phyloP scores from a whole-genome alignment of 2,797 vertebrate genomes.

The Syngnathus acus region DNA sequence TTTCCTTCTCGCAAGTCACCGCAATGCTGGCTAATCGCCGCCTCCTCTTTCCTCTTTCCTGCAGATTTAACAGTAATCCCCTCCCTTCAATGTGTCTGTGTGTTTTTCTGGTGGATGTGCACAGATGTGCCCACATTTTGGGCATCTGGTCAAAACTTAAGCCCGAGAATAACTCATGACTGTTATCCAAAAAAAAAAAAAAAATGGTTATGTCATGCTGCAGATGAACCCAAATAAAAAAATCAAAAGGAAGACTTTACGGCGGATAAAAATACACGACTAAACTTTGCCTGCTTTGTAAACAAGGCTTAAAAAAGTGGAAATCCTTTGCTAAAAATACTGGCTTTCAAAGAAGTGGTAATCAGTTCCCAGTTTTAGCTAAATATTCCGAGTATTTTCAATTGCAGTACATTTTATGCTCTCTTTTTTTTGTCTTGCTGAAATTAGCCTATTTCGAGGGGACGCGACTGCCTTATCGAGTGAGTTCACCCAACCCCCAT shows the following conservation, averaged over 20 bases:
- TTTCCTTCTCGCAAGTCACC: constrained; percentile 14
- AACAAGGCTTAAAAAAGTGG: not conserved
- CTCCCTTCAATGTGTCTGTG: constrained; percentile 21
- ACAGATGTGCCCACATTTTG: constrained; percentile 10
- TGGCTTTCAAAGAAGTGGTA: not conserved
- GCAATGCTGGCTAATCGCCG: constrained; percentile 24
- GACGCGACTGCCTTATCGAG: not conserved
- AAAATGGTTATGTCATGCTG: constrained; percentile 7
- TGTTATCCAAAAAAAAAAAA: not conserved
- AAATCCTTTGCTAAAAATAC: not conserved
- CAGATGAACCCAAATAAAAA: not conserved
- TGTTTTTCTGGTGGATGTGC: not conserved
- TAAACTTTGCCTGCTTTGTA: not conserved
- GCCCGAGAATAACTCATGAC: constrained; percentile 6
- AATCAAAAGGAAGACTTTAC: not conserved
- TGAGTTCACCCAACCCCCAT: too few relatives aligned
- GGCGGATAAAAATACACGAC: not conserved
- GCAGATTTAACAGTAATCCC: constrained; percentile 63
- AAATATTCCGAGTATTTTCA: not conserved
- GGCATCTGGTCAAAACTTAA: constrained; percentile 9
- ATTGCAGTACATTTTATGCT: not conserved
- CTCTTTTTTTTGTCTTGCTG: not conserved
- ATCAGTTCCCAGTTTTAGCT: not conserved
- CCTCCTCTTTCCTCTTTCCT: constrained; percentile 21
- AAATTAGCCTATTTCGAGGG: not conserved